These are phyloP conservation scores for Chiloscyllium plagiosum DNA, from an alignment of 2,113 vertebrate genomes.

Conservation along the genomic window DNA sequence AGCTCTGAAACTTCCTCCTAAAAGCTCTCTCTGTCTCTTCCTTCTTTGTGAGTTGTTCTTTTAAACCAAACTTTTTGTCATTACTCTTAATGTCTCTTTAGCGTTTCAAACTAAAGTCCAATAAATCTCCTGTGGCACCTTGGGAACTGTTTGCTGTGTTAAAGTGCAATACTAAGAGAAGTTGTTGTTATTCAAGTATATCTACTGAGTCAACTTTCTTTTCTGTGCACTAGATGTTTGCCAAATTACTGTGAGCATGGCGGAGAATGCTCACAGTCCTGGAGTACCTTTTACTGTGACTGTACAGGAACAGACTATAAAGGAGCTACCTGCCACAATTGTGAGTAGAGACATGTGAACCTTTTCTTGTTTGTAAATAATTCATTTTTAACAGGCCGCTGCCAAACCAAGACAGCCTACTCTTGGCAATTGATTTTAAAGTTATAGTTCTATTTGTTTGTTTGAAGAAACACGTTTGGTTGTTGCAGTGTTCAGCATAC, in stretches of 20 bases:
- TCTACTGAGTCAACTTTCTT: not conserved
- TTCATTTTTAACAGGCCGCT: not conserved
- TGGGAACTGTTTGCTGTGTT: not conserved
- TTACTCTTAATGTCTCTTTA: not conserved
- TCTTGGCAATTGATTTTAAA: not conserved
- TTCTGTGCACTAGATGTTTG: conserved; percentile 64
- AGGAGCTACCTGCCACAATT: conserved; percentile 82
- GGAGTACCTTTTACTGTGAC: conserved; percentile 82
- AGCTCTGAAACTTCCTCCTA: not conserved
- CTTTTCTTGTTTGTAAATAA: not conserved
- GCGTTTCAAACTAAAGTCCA: not conserved
- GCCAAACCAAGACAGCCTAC: not conserved
- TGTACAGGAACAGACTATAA: conserved; percentile 78
- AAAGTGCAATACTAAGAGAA: not conserved
- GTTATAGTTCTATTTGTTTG: not conserved
- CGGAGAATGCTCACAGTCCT: conserved; percentile 83
- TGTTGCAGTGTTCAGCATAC: not conserved
- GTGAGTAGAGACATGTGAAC: conserved; percentile 55
- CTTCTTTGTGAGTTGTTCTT: not conserved
- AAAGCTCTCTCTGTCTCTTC: not conserved
- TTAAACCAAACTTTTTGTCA: not conserved
- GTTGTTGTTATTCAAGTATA: not conserved
- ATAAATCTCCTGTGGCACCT: not conserved
- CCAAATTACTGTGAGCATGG: conserved; percentile 89
- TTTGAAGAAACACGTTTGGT: not conserved